These are phyloP conservation scores for Turnix velox DNA, from an alignment of 2,113 vertebrate species.

Conservation along the genomic window DNA sequence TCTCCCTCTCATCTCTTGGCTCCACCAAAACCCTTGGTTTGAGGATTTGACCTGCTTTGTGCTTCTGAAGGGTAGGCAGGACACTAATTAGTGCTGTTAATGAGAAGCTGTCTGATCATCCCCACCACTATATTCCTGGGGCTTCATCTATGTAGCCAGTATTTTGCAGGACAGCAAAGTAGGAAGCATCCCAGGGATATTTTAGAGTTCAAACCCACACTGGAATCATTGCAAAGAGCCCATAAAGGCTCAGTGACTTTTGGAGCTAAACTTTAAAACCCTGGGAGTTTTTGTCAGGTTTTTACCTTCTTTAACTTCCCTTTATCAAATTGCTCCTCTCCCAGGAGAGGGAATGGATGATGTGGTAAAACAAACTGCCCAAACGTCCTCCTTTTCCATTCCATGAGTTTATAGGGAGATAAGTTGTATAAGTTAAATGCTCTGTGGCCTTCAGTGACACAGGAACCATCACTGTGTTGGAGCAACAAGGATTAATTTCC, in stretches of 20 bases:
- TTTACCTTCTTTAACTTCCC: conserved; percentile 49
- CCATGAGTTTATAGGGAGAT: conserved; percentile 23
- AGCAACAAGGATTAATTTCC: conserved; percentile 27
- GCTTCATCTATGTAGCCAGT: neutral
- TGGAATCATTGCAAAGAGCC: neutral
- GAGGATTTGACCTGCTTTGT: neutral
- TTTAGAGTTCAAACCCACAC: neutral
- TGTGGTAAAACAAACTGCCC: conserved; percentile 44
- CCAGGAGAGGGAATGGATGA: neutral
- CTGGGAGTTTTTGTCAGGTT: neutral
- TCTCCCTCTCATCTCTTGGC: neutral
- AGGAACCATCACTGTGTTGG: conserved; percentile 54
- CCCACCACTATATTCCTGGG: neutral
- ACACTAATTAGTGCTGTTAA: conserved; percentile 13
- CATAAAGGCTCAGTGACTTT: conserved; percentile 24
- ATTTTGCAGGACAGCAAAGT: neutral
- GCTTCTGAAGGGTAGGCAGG: neutral
- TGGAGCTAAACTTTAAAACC: conserved; percentile 1
- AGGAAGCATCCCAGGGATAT: neutral
- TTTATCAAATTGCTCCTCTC: neutral
- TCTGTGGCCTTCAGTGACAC: conserved; percentile 74
- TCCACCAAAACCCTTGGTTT: neutral
- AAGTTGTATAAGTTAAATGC: conserved; percentile 49
- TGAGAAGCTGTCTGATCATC: neutral
- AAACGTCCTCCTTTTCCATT: conserved; percentile 69